Evolutionary conservation across 2,888 invertebrate genomes (phyloP), one percentile per base, ranked within the genome.

Genomic region (Acleris holmiana): DNA sequence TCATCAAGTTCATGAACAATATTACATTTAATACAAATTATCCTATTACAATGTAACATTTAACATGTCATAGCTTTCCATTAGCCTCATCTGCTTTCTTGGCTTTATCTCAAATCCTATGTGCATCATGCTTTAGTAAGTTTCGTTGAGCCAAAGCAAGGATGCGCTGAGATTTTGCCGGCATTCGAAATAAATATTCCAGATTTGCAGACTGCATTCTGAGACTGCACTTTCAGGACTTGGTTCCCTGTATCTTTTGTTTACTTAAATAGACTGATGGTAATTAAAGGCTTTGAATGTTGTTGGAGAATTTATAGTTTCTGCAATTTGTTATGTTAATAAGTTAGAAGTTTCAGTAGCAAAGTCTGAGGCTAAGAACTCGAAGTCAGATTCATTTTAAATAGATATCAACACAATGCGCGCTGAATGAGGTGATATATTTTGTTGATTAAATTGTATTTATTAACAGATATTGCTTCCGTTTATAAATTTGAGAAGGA

Each of bases 171-270:
- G 86, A 85, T 88, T 88, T 84, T 81, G 80, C 83, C 79, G 79
- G 80, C 81, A 77, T 83, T 82, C 78, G 77, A 84, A 84, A 88
- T 88, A 88, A 88, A 89, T 85, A 86, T 85, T 78, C 81, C 71
- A 86, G 87, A 88, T 87, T 86, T 87, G 84, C 80, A 77, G 79
- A 75, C 79, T 76, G 80, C 80, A 80, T 82, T 79, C 79, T 70
- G 74, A 82, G 83, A 83, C 79, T 79, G 79, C 77, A 76, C 78
- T 84, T 82, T 80, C 73, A 73, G 73, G 74, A 76, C 75, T 77
- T 76, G 73, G 74, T 76, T 72, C 71, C 70, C 63, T 70, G 68
- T 66, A 71, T 66, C 69, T 70, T 68, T 69, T 62, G 69, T 66
- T 65, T 60, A 65, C 46, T 60, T 60, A 65, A 65, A 65, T 50